Conservation (phyloP, 2,888 invertebrate species). For the Nineta flava region DNA sequence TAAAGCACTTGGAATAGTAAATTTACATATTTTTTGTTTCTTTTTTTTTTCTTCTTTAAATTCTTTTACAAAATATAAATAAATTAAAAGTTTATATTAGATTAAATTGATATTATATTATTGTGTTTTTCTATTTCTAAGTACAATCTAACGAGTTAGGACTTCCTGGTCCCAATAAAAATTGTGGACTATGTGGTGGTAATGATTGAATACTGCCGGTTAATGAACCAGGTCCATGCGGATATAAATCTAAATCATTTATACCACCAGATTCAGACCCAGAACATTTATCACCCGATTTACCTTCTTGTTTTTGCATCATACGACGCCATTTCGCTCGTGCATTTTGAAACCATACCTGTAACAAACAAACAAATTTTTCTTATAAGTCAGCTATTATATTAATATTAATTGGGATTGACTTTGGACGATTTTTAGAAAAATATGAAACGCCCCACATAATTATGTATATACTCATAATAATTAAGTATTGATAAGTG, state of each 20-base stretch:
- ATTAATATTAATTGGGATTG: background rate
- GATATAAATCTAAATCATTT: conserved; percentile 44
- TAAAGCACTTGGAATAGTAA: too few relatives aligned
- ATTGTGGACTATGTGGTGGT: conserved; percentile 53
- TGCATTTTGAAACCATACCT: conserved; percentile 95
- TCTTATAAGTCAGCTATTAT: conserved; percentile 6
- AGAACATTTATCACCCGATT: conserved; percentile 51
- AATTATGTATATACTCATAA: too few relatives aligned
- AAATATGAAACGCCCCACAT: too few relatives aligned
- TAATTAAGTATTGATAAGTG: too few relatives aligned
- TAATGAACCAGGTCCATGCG: conserved; percentile 37
- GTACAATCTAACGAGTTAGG: conserved; percentile 60
- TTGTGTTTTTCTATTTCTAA: conserved; percentile 33
- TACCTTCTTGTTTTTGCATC: conserved; percentile 66
- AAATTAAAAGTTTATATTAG: too few relatives aligned
- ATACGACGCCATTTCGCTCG: conserved; percentile 86
- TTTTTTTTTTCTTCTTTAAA: too few relatives aligned
- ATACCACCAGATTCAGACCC: conserved; percentile 42
- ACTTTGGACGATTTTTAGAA: too few relatives aligned
- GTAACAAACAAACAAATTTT: conserved; percentile 33
- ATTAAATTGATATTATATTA: too few relatives aligned
- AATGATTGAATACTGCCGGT: conserved; percentile 44
- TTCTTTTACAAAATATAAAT: too few relatives aligned
- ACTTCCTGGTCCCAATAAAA: conserved; percentile 50
- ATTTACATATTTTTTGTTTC: too few relatives aligned